Percentiles rank a stretch among this genome's conserved stretches.
These are phyloP conservation scores for Carapus acus DNA, from an alignment of 2,797 vertebrate species.

Conservation along the genomic window DNA sequence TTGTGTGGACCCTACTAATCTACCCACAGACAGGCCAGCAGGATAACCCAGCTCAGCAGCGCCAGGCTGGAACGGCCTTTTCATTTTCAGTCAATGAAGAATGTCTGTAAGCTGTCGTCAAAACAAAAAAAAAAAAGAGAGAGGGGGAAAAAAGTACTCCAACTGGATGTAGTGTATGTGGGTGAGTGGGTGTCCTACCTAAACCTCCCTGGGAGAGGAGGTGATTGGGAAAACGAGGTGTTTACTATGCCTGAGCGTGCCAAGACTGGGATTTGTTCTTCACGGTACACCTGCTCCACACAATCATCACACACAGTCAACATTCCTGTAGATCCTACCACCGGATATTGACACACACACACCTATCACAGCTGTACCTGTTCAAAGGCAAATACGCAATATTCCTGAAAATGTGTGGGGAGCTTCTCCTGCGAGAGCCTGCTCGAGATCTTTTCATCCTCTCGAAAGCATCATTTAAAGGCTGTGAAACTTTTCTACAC, in stretches of 20 bases:
- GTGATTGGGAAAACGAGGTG: slow-evolving; percentile 57
- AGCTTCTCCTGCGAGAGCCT: no score
- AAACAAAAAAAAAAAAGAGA: no score
- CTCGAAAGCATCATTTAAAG: no score
- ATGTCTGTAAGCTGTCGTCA: slow-evolving; percentile 85
- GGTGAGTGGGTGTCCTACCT: slow-evolving; percentile 50
- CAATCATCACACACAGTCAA: slow-evolving; percentile 14
- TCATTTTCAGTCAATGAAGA: slow-evolving; percentile 88
- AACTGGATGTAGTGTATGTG: slow-evolving; percentile 76
- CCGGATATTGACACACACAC: no score
- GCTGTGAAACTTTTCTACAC: no score
- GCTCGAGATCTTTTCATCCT: no score
- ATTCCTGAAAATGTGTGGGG: no score
- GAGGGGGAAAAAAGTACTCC: no score
- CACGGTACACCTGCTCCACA: slow-evolving; percentile 44
- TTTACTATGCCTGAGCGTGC: slow-evolving; percentile 53
- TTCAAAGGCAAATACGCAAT: no score
- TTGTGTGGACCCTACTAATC: slow-evolving; percentile 77
- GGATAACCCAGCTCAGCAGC: slow-evolving; percentile 81
- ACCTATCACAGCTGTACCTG: no score
- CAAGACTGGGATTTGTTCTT: slow-evolving; percentile 48
- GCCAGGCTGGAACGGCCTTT: slow-evolving; percentile 80
- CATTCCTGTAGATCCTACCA: no score
- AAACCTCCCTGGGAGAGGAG: slow-evolving; percentile 67
- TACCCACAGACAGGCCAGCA: slow-evolving; percentile 82